Percentiles rank a stretch among this genome's conserved stretches.
Evolutionary conservation across 2,797 vertebrate genomes (phyloP).

Genomic region (Ctenosaura bakeri): DNA sequence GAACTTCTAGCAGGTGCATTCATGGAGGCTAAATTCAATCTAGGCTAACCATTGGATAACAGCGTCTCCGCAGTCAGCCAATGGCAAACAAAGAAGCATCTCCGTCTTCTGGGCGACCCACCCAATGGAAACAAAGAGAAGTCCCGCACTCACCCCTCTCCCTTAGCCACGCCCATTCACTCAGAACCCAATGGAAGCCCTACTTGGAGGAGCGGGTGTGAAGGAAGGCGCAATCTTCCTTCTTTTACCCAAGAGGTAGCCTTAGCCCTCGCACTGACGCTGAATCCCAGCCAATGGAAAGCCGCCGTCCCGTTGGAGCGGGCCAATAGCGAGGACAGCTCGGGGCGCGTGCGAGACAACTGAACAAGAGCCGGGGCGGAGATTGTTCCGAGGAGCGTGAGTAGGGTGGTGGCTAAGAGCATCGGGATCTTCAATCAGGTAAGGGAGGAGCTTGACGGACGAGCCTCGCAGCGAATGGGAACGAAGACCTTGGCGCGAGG

Average conservation of each 20-base stretch:
- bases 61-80: not conserved
- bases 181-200: not conserved
- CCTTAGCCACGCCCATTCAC: not conserved
- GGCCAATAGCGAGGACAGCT: conserved; percentile 3
- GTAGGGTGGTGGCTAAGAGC: conserved; percentile 41
- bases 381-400: not conserved
- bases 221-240: no score
- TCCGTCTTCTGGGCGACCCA: not conserved
- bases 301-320: not conserved
- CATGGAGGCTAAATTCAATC: not conserved
- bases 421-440: conserved; percentile 45
- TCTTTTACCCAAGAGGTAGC: not conserved
- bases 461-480: not conserved
- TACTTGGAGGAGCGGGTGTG: rapidly evolving
- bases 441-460: conserved; percentile 56
- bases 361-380: rapidly evolving
- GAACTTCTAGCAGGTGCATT: conserved; percentile 1
- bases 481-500: not conserved
- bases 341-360: not conserved
- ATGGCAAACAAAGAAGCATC: not conserved
- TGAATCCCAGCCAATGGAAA: conserved; percentile 30
- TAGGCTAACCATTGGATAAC: not conserved
- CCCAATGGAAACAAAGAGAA: not conserved
- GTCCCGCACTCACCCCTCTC: no score
- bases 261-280: not conserved